These are phyloP conservation scores for Polypterus bichir DNA, from an alignment of 2,113 vertebrate genomes.

Conservation along the genomic window DNA sequence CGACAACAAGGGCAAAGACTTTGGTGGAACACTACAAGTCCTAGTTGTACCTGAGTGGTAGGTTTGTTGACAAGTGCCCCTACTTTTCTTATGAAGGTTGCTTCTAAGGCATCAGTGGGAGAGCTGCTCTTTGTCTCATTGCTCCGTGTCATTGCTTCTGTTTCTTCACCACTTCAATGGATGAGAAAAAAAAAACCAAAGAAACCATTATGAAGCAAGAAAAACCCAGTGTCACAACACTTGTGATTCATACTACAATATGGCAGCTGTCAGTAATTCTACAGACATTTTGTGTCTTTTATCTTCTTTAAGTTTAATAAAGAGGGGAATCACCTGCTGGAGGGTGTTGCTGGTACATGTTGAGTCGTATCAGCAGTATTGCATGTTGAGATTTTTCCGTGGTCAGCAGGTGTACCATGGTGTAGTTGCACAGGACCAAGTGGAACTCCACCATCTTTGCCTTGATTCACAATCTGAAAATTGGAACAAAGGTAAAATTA, in stretches of 20 bases:
- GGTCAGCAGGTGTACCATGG: conserved; percentile 66
- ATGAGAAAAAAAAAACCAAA: conserved; percentile 4
- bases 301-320: no score
- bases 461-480: conserved; percentile 57
- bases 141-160: conserved; percentile 62
- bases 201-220: not conserved
- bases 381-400: conserved; percentile 47
- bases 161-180: conserved; percentile 51
- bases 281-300: no score
- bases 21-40: no score
- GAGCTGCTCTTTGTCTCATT: conserved; percentile 57
- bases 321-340: conserved; percentile 49
- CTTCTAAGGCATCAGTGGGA: conserved; percentile 64
- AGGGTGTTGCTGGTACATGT: conserved; percentile 51
- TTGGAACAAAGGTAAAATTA: conserved; percentile 10
- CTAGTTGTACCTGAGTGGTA: conserved; percentile 64
- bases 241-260: no score
- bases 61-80: conserved; percentile 94
- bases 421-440: conserved; percentile 54
- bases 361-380: conserved; percentile 48
- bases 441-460: conserved; percentile 73
- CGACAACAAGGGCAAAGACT: no score
- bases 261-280: no score
- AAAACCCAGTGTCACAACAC: not conserved
- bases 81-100: conserved; percentile 78